Conservation (phyloP, 2,797 vertebrate species). For the Eulemur coronatus region DNA sequence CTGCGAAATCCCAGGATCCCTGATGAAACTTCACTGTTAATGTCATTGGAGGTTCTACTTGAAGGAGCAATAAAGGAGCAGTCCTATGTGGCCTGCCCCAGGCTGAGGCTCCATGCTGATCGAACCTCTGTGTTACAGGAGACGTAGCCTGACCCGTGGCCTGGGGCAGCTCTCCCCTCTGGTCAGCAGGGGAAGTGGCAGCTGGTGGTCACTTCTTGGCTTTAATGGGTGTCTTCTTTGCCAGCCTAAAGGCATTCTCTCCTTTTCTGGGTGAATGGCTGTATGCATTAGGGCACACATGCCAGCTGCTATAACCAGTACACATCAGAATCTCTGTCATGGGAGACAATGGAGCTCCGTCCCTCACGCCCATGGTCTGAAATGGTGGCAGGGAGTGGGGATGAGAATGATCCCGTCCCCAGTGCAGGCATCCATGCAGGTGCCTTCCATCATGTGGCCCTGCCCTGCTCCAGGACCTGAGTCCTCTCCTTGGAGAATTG, state of each 20-base stretch:
- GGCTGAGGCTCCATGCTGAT: conserved; percentile 85
- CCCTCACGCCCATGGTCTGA: background rate
- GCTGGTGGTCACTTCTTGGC: background rate
- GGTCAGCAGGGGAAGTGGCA: background rate
- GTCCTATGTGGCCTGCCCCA: conserved; percentile 85
- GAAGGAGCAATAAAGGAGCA: conserved; percentile 90
- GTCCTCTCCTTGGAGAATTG: background rate
- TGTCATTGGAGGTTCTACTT: conserved; percentile 91
- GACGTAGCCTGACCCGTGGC: no score
- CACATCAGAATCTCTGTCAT: background rate
- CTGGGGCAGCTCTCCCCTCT: background rate
- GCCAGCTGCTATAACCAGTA: background rate
- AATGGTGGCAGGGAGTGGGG: background rate
- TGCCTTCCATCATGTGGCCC: fast-evolving
- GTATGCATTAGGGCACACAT: background rate
- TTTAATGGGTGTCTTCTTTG: background rate
- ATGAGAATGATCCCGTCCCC: background rate
- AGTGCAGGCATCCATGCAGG: background rate
- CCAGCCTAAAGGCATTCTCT: background rate
- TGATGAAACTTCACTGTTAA: conserved; percentile 92
- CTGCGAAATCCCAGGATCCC: conserved; percentile 89
- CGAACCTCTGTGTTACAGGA: conserved; percentile 52
- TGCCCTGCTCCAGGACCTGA: background rate
- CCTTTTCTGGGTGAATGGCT: background rate
- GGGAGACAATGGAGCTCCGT: fast-evolving